These are phyloP conservation scores for Chelonus insularis DNA, from an alignment of 1,140 invertebrate species.

Conservation along the genomic window DNA sequence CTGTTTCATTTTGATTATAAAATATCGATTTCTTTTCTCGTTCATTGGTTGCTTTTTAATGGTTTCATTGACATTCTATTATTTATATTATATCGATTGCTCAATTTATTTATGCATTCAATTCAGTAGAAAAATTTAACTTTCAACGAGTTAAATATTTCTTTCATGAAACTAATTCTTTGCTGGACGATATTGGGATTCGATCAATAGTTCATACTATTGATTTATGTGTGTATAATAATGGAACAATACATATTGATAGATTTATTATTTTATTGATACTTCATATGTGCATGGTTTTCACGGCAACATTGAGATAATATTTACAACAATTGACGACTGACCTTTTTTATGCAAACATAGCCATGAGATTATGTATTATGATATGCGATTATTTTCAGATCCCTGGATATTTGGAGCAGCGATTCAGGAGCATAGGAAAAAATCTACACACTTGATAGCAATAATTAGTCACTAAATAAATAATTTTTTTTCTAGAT, in stretches of 20 bases:
- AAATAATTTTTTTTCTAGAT: constrained; percentile 7
- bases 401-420: constrained; percentile 57
- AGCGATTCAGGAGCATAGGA: constrained; percentile 51
- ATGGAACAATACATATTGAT: not conserved
- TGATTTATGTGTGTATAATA: not conserved
- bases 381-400: constrained; percentile 51
- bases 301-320: not conserved
- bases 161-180: too few relatives aligned
- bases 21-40: not conserved
- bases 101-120: not conserved
- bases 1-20: not conserved
- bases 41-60: not conserved
- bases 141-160: too few relatives aligned
- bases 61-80: not conserved
- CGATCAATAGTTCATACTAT: too few relatives aligned
- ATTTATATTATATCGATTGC: not conserved
- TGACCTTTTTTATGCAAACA: constrained; percentile 4
- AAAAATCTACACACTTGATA: constrained; percentile 55
- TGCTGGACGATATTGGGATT: too few relatives aligned
- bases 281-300: not conserved
- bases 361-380: constrained; percentile 23
- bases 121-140: not conserved
- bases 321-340: constrained; percentile 4
- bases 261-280: constrained; percentile 1
- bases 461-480: constrained; percentile 23